A percentile compares a stretch with the other conserved stretches of the same genome.
Conservation (phyloP, 2,113 vertebrate species). For the Oryzias woworae region DNA sequence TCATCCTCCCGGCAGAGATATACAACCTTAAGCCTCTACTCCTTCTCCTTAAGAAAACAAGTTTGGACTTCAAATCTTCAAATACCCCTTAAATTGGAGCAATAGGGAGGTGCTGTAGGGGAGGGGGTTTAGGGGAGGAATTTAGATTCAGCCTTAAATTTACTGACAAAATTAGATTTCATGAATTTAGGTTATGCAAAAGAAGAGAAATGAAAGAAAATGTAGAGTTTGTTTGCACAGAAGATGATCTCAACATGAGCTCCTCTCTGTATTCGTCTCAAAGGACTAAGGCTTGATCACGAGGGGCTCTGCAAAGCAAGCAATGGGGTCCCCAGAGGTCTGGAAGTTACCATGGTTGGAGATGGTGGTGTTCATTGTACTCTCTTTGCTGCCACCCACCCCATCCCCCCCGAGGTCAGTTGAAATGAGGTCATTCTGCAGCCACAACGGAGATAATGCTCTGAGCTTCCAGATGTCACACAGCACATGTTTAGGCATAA, state of each 20-base stretch:
- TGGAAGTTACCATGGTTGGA: slow-evolving; percentile 47
- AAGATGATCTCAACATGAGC: neutral
- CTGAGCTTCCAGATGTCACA: slow-evolving; percentile 8
- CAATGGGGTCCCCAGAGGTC: slow-evolving; percentile 37
- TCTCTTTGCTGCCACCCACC: slow-evolving; percentile 1
- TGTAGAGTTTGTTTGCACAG: too few relatives aligned
- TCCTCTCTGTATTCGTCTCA: slow-evolving; percentile 23
- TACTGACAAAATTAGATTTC: too few relatives aligned
- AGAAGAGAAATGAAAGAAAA: too few relatives aligned
- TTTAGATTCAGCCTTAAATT: too few relatives aligned
- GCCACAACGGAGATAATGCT: slow-evolving; percentile 46
- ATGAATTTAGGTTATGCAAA: too few relatives aligned
- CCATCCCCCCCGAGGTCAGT: slow-evolving; percentile 34
- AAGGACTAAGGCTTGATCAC: slow-evolving; percentile 17
- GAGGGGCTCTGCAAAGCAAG: slow-evolving; percentile 29
- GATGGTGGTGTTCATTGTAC: slow-evolving; percentile 3
- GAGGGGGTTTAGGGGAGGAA: too few relatives aligned
- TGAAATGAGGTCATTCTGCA: slow-evolving; percentile 31
- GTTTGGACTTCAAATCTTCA: too few relatives aligned
- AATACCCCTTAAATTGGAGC: too few relatives aligned
- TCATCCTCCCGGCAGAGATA: too few relatives aligned
- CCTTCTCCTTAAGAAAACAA: too few relatives aligned
- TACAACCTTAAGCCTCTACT: too few relatives aligned
- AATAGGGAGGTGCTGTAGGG: too few relatives aligned
- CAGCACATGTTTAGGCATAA: slow-evolving; percentile 20